Evolutionary conservation across 2,888 invertebrate species (phyloP).

Genomic region (Stenotaenia linearis): DNA sequence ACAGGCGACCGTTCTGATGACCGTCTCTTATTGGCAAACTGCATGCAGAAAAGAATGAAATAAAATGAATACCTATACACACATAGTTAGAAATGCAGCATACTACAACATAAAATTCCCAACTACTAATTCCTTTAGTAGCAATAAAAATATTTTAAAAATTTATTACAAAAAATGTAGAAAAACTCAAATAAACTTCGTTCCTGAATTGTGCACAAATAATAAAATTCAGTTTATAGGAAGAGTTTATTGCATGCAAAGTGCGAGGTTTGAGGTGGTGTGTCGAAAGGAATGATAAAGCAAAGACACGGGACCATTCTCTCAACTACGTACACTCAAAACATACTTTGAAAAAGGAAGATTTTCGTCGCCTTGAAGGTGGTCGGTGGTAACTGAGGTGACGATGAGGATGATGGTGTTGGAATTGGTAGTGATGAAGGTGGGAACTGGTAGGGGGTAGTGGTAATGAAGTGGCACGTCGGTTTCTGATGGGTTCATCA

Average conservation of each 20-base stretch:
- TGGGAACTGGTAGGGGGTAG: constrained; percentile 29
- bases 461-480: constrained; percentile 19
- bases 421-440: constrained; percentile 27
- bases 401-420: constrained; percentile 16
- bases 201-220: too few species aligned
- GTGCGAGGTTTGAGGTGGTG: background rate
- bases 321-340: background rate
- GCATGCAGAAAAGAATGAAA: constrained; percentile 30
- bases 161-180: background rate
- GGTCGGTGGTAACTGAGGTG: constrained; percentile 21
- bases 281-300: background rate
- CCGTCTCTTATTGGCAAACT: background rate
- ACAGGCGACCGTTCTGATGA: constrained; percentile 28
- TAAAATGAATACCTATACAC: background rate
- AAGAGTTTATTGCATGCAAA: too few species aligned
- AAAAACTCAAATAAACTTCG: background rate
- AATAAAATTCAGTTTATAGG: too few species aligned
- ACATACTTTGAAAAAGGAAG: constrained; percentile 32
- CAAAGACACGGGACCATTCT: background rate
- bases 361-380: constrained; percentile 30
- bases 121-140: background rate
- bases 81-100: background rate
- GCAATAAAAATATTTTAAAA: background rate
- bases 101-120: background rate
- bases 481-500: background rate